Evolutionary conservation across 2,797 vertebrate genomes (phyloP).

Genomic region (Lepilemur septentrionalis): DNA sequence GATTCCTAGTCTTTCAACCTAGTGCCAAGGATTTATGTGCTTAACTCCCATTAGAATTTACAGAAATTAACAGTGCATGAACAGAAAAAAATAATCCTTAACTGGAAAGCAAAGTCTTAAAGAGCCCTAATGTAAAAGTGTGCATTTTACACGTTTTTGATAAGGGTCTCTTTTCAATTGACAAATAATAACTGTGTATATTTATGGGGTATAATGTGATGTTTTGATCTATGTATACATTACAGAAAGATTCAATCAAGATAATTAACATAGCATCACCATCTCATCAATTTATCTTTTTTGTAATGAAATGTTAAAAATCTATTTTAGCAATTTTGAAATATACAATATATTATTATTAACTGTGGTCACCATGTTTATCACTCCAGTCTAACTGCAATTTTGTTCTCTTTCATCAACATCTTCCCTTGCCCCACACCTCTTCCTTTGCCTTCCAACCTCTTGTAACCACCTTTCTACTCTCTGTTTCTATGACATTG

Average conservation of each 20-base stretch:
- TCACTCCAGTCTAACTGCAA: neutral
- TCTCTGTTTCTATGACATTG: neutral
- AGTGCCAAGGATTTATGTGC: constrained; percentile 70
- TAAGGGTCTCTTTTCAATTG: neutral
- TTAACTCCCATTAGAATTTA: constrained; percentile 67
- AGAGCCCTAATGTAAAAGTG: neutral
- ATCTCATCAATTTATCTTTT: neutral
- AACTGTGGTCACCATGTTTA: neutral
- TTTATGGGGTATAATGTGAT: neutral
- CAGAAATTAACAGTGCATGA: constrained; percentile 62
- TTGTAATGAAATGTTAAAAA: neutral
- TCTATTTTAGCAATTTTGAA: neutral
- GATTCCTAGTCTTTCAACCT: constrained; percentile 41
- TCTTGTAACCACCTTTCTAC: neutral
- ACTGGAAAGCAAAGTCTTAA: constrained; percentile 19
- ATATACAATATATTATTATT: neutral
- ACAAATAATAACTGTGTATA: neutral
- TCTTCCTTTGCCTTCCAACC: neutral
- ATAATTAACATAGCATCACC: neutral
- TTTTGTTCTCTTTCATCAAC: neutral
- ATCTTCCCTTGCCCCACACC: neutral
- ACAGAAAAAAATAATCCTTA: neutral
- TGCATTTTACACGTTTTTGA: neutral
- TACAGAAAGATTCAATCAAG: neutral
- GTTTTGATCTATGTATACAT: no score